Evolutionary conservation across 2,113 vertebrate genomes (phyloP), one percentile per base, ranked within the genome.

Genomic region (Amblyornis subalaris): DNA sequence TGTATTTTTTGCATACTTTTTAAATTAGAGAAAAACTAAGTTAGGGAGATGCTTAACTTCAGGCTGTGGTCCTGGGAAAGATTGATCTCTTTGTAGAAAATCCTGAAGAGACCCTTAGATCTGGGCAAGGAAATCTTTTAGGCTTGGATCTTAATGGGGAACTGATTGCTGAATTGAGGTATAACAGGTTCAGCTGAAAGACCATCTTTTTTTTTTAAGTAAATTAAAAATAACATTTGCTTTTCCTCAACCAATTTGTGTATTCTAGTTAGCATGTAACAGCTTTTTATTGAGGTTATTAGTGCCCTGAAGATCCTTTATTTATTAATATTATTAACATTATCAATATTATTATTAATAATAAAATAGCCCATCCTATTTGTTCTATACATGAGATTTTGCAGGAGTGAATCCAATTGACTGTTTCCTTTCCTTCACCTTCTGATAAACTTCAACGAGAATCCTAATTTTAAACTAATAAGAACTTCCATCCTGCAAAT

Each of bases 1-100:
- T 70, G 44, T 91, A 24, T 55, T 89, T 96, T 95, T 71, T 89
- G n/a, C 96, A 96, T 89, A 64, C 89, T 96, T 96, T 97, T 96
- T 94, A 87, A 74, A 96, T 97, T 97, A 97, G 51, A 57, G 84
- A 79, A 82, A 89, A 91, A 76, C 47, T 57, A 67, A 88, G 90
- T 93, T 88, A 75, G 74, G 78, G 92, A 82, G 83, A 95, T 94
- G 69, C 78, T 86, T 88, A 71, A 84, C 72, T 94, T 67, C 73
- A 92, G 76, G 36, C 51, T 76, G 36, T 57, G 70, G 23, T 69
- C 64, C 51, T 76, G 33, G 54, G 74, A 75, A 72, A 71, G 50
- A 61, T 9, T 91, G 78, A 82, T 94, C 50, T 74, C 88, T 87
- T 95, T 96, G 88, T 93, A 89, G 79, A 77, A 92, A 82, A 95